Percentiles rank a stretch among this genome's conserved stretches.
Conservation (phyloP, 2,797 vertebrate genomes). For the Lepus townsendii region DNA sequence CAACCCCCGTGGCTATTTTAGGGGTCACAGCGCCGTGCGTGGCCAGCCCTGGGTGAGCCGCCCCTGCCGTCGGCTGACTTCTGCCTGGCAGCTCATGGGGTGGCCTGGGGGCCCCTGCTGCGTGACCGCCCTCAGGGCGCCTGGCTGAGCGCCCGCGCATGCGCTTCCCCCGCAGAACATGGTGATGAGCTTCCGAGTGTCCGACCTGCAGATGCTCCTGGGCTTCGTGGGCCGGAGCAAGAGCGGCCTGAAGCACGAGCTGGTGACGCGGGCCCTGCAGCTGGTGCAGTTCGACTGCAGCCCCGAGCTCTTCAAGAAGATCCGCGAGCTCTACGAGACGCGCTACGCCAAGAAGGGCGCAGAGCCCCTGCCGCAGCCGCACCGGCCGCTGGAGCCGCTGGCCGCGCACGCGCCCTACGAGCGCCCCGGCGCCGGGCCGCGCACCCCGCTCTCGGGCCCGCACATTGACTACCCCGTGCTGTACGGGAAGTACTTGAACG, state of each 20-base stretch:
- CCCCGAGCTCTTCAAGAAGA: constrained; percentile 98
- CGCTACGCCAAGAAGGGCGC: constrained; percentile 95
- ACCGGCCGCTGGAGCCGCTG: constrained; percentile 85
- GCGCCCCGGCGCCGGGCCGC: constrained; percentile 83
- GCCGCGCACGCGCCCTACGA: constrained; percentile 86
- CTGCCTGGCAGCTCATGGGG: too few relatives aligned
- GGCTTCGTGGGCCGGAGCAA: constrained; percentile 99
- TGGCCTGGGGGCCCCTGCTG: too few relatives aligned
- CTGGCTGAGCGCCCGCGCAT: not conserved
- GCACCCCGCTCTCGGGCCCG: constrained; percentile 86
- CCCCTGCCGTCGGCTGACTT: too few relatives aligned
- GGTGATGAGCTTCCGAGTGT: constrained; percentile 99
- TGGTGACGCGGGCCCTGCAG: constrained; percentile 96
- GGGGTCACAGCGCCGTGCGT: not conserved
- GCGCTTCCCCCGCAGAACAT: constrained; percentile 92
- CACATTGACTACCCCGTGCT: constrained; percentile 89
- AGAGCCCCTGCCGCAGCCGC: constrained; percentile 88
- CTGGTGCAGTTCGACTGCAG: constrained; percentile 99
- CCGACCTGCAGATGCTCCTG: constrained; percentile 98
- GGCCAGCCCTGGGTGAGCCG: too few relatives aligned
- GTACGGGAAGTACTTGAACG: constrained; percentile 97
- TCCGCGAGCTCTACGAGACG: constrained; percentile 98
- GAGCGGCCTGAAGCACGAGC: constrained; percentile 98
- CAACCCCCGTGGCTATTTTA: not conserved
- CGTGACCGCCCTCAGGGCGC: too few relatives aligned